Base-by-base conservation (phyloP, 35 echinoderm and acorn worm species). In the Lytechinus variegatus region DNA sequence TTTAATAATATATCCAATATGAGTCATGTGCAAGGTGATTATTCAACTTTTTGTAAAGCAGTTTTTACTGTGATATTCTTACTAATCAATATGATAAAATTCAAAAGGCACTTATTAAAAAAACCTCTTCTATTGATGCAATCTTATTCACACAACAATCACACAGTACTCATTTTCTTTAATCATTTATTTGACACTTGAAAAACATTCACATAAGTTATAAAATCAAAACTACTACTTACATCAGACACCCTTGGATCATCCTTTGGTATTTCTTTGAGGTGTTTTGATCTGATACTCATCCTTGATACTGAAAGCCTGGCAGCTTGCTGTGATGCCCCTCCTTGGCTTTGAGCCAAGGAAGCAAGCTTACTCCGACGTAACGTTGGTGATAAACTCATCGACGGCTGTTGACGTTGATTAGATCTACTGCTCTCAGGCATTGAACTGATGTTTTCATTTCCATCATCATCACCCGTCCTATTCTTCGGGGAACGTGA, bases 181-280 rank as follows among this genome's bases (percentile, higher is more conserved):
- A 44, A 44, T 44, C 2, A 44, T 2, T 2, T 44, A 44, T 44
- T 44, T 44, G 33, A 44, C 33, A 44, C 33, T 44, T 44, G 33
- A 44, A 44, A 44, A 44, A 44, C 33, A 44, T 44, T 44, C 33
- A 44, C 2, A 44, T 44, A 44, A 44, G 33, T 44, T 44, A 44
- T 0, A 44, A 44, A 44, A 44, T 44, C 0, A 44, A 44, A 44
- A 71, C 14, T 9, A 57, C 4, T 54, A 99, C 98, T 99, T 96
- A 99, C 98, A 71, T 98, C 97, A 54, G 96, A 95, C 53, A 99
- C 55, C 72, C 98, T 94, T 54, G 98, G 96, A 60, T 99, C 98
- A 96, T 98, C 95, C 86, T 97, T 99, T 27, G 98, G 91, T 52
- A 99, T 99, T 89, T 99, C 98, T 79, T 97, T 98, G 52, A 99